Conservation (phyloP, 1,140 invertebrate species). For the Cardiocondyla obscurior region DNA sequence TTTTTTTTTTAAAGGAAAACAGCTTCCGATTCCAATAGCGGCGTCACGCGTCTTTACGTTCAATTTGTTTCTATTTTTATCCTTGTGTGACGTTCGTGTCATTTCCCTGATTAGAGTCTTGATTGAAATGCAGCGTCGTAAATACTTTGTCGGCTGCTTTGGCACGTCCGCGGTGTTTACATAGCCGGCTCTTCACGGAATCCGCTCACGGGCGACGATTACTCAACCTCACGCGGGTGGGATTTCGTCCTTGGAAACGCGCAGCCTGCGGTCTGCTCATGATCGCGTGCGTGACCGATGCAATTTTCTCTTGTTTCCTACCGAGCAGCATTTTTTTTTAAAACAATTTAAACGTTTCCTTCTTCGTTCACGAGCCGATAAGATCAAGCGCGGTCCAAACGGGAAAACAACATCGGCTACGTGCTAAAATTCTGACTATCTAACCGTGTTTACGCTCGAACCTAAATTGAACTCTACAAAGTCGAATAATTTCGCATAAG, state of each 20-base stretch:
- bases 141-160: too few species aligned
- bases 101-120: neutral
- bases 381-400: neutral
- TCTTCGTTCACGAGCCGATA: neutral
- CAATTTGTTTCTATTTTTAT: neutral
- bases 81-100: neutral
- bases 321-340: neutral
- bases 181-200: neutral
- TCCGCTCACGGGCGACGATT: neutral
- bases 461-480: too few species aligned
- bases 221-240: neutral
- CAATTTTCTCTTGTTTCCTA: neutral
- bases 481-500: too few species aligned
- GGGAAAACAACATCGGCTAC: neutral
- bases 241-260: neutral
- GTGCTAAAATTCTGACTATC: neutral
- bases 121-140: neutral
- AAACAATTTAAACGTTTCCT: conserved; percentile 14
- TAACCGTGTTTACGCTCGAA: too few species aligned
- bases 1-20: too few species aligned
- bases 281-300: conserved; percentile 5
- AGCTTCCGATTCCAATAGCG: too few species aligned
- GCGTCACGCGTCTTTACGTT: too few species aligned
- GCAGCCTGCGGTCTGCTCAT: too few species aligned
- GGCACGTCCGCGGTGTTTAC: neutral